Base-by-base conservation (phyloP, 92 coral and sea anemone genomes). In the Hydrozoanthus gracilis region DNA sequence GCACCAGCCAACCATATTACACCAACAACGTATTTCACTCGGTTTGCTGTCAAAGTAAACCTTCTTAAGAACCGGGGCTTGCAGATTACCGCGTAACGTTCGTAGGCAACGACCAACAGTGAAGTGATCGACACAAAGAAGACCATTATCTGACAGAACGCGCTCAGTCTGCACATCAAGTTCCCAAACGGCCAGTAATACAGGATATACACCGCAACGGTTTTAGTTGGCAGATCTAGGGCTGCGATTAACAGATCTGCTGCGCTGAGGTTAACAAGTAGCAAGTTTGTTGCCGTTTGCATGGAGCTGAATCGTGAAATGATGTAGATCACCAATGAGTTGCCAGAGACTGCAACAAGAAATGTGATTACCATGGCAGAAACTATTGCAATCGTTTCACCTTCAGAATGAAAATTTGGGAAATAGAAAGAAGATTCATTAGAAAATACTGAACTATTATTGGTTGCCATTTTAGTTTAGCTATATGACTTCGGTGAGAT, bases 181-280 rank as follows among this genome's bases (percentile, higher is more conserved):
- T 75, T 89, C 2, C 98, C 95, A 70, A 94, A 92, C 2, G 93
- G 78, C 95, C 95, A 90, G 54, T 87, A 15, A 3, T 69, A 88
- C 0, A 89, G 76, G 65, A 90, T 74, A 73, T 90, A 94, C 11
- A 86, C 39, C 72, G 83, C 93, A 48, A 92, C 92, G 3, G 98
- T 92, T 35, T 88, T 72, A 50, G 92, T 92, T 10, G 98, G 98
- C 6, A 94, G 86, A 77, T 86, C 78, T 18, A 94, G 27, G 50
- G 80, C 90, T 12, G 95, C 98, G n/a, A 92, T 94, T 9, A 90
- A 39, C 61, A 94, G 87, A 64, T 94, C 98, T 15, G 98, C 98
- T 44, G 90, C 78, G 44, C 98, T 92, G 65, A 94, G 73, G 77
- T 94, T 90, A 39, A 94, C 56, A 9, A 94, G 90, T 66, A 94